Conservation (phyloP, 2,888 invertebrate species). For the Lottia gigantea region DNA sequence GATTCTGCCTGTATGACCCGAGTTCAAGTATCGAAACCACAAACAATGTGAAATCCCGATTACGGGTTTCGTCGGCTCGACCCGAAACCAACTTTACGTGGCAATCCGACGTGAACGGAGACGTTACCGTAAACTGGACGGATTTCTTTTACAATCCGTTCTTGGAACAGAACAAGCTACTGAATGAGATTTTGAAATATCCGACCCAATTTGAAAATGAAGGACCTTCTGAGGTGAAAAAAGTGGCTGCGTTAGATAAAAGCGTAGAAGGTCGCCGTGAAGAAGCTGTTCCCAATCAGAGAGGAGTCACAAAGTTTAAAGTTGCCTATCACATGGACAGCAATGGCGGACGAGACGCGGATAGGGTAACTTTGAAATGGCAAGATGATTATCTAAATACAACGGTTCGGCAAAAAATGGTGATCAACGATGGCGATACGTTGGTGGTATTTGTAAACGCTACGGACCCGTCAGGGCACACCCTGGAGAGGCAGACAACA, state of each 20-base stretch:
- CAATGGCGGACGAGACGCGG: too few relatives aligned
- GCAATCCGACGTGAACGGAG: conserved; percentile 27
- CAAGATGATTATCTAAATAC: too few relatives aligned
- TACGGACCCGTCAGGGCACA: conserved; percentile 31
- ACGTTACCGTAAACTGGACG: conserved; percentile 32
- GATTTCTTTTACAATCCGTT: conserved; percentile 35
- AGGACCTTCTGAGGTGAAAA: background rate
- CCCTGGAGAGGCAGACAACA: conserved; percentile 24
- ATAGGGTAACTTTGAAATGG: too few relatives aligned
- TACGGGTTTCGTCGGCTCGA: conserved; percentile 33
- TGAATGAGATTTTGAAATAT: conserved; percentile 31
- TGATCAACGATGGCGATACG: conserved; percentile 30
- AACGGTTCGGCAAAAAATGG: too few relatives aligned
- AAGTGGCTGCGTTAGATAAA: background rate
- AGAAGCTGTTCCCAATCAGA: conserved; percentile 30
- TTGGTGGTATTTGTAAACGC: conserved; percentile 38
- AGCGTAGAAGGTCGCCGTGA: conserved; percentile 33
- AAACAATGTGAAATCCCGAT: conserved; percentile 9
- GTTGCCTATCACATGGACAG: conserved; percentile 18
- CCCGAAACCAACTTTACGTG: conserved; percentile 34
- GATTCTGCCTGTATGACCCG: conserved; percentile 39
- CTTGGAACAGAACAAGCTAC: conserved; percentile 31
- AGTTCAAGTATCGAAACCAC: conserved; percentile 29
- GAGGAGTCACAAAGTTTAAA: conserved; percentile 39
- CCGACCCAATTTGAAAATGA: conserved; percentile 29